Evolutionary conservation across 1,140 invertebrate genomes (phyloP).

Genomic region (Chlorops oryzae): DNA sequence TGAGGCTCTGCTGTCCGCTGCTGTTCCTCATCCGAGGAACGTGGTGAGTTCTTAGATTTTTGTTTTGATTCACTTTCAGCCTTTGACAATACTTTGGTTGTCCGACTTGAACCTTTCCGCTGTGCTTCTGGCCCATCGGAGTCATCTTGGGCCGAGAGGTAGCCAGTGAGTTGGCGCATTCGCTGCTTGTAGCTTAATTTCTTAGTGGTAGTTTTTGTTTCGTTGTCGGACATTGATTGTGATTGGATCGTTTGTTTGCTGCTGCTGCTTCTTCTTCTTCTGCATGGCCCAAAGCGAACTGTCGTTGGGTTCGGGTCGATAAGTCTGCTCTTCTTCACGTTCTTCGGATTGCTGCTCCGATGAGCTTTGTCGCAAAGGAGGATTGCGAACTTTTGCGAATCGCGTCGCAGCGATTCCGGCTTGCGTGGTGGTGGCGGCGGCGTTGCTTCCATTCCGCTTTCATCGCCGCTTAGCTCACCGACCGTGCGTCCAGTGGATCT

Average conservation of each 20-base stretch:
- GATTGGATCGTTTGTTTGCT: not conserved
- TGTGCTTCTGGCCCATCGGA: too few species aligned
- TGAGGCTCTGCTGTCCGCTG: too few species aligned
- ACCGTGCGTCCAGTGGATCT: not conserved
- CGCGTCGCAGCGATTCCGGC: constrained; percentile 33
- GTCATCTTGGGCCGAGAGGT: constrained; percentile 1
- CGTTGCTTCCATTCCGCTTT: constrained; percentile 30
- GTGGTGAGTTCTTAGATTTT: constrained; percentile 1
- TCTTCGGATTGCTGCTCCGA: not conserved
- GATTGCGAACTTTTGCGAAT: constrained; percentile 32
- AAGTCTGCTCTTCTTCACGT: too few species aligned
- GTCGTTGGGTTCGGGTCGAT: not conserved
- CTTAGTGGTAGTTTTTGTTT: too few species aligned
- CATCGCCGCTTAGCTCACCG: constrained; percentile 27
- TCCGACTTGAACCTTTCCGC: too few species aligned
- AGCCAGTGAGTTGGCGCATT: not conserved
- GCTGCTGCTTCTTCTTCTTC: not conserved
- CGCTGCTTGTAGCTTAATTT: not conserved
- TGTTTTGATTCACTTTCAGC: constrained; percentile 8
- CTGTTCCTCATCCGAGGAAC: too few species aligned
- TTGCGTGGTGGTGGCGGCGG: constrained; percentile 18
- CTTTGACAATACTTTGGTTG: constrained; percentile 6
- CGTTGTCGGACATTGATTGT: constrained; percentile 9
- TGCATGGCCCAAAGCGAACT: constrained; percentile 13
- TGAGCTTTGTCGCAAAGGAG: constrained; percentile 16